Evolutionary conservation across 2,113 vertebrate species (phyloP), one percentile per base, ranked within the genome.

Genomic region (Leiothrix lutea): DNA sequence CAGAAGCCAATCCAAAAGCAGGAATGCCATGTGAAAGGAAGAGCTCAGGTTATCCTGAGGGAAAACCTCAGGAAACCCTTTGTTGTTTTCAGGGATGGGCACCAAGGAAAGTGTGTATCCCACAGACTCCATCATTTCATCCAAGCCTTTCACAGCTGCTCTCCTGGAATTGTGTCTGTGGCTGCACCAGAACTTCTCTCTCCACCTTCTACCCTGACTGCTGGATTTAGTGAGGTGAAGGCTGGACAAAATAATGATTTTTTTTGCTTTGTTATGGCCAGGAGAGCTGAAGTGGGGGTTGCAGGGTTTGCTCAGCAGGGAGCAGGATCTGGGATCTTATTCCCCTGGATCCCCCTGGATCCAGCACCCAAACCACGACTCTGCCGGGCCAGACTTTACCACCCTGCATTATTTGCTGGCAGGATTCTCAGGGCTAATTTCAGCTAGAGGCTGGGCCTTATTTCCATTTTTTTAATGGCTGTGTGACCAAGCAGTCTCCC

Each of bases 351-450:
- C 48, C 54, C 26, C 38, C 58, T 42, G 78, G 14, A 44, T 51
- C 64, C 57, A 48, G 2, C 6, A 1, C 45, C 24, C 79, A 21
- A 11, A 50, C 19, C 2, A 0, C 0, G 0, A 6, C 78, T 58
- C 20, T 69, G 23, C 66, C 26, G 62, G 57, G 78, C 15, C 66
- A 48, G 61, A 20, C 9, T 54, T 35, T 2, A 1, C 19, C 15
- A 0, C 21, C 48, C n/a, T 24, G 24, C 1, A 1, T 9, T 22
- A 25, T n/a, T 40, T 36, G 15, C 53, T 21, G 66, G 40, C 23
- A 80, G 84, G 44, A 51, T 33, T 83, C 73, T 26, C 60, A 33
- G 58, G 56, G 72, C 66, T 80, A 80, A 80, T 86, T 92, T 62
- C 66, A 64, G 15, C 47, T 33, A 19, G 22, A 79, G 26, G 8